phyloP scores from a whole-genome alignment of 2,888 invertebrate genomes.

The Coremacera marginata region DNA sequence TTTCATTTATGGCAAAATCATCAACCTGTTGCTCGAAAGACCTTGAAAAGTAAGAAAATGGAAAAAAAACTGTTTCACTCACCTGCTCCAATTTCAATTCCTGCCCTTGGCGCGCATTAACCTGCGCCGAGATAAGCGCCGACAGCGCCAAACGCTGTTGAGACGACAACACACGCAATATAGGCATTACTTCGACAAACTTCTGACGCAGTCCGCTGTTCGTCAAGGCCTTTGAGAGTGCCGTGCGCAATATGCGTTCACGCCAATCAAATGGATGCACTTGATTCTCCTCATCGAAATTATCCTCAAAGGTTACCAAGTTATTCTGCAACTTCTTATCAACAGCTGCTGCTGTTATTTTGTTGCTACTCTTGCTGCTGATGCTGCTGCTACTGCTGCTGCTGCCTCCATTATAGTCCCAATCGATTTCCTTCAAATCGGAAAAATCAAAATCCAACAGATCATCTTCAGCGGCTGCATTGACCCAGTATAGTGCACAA shows the following conservation, averaged over 20 bases:
- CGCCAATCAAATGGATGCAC: slow-evolving; percentile 63
- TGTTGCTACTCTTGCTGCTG: not conserved
- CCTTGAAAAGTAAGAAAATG: not conserved
- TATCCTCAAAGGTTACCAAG: slow-evolving; percentile 55
- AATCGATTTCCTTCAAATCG: slow-evolving; percentile 64
- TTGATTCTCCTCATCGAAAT: slow-evolving; percentile 52
- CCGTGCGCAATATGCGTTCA: slow-evolving; percentile 71
- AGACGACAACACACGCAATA: slow-evolving; percentile 75
- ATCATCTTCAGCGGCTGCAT: slow-evolving; percentile 52
- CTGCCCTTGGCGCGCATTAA: slow-evolving; percentile 71
- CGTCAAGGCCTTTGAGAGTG: slow-evolving; percentile 73
- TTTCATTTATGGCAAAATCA: too few relatives aligned
- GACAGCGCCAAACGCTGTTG: slow-evolving; percentile 75
- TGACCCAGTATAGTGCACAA: slow-evolving; percentile 53
- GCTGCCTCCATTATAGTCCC: slow-evolving; percentile 58
- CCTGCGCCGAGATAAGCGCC: slow-evolving; percentile 75
- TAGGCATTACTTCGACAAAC: slow-evolving; percentile 76
- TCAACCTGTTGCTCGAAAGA: too few relatives aligned
- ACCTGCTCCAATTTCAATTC: slow-evolving; percentile 75
- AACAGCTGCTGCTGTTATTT: not conserved
- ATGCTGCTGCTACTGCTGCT: slow-evolving; percentile 10
- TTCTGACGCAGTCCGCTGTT: slow-evolving; percentile 74
- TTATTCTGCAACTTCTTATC: slow-evolving; percentile 54
- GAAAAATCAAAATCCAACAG: slow-evolving; percentile 60
- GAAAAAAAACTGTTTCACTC: slow-evolving; percentile 39